Base-by-base conservation (phyloP, 2,888 invertebrate genomes). In the Erannis defoliaria region DNA sequence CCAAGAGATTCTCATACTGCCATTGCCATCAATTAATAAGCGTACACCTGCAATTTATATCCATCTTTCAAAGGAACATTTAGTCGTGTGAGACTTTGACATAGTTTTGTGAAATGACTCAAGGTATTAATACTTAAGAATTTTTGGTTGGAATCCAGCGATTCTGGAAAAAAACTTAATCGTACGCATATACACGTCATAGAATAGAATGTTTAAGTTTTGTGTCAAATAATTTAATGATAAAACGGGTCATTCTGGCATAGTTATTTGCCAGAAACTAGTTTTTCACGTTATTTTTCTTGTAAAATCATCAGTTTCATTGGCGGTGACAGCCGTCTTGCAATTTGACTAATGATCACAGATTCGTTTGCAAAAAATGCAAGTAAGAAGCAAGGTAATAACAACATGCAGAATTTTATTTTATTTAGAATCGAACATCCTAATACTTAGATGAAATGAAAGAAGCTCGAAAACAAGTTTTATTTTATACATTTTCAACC, bases 1-100 rank as follows among this genome's bases (percentile, higher is more conserved):
- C 82, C 75, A 74, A 71, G 80, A 78, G 71, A 80, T 82, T 83
- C 73, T 77, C 80, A 72, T 74, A 76, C 77, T 81, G 78, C 80
- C 81, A 79, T n/a, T 46, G n/a, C 31, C 46, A 33, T 46, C 72
- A 77, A 75, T 77, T 77, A 78, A 77, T 77, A 71, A 71, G 58
- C 54, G 46, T 21, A 50, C 71, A 78, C 76, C 73, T 78, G 70
- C 66, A 70, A 73, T 59, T 57, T 51, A 58, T 62, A 12, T 21
- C 16, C 23, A 21, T 19, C 31, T 45, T 50, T 46, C 40, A 57
- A 58, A 42, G 10, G 23, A 26, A 57, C 37, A 31, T 59, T 53
- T 38, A 50, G 37, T 19, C 3, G 10, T 45, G 4, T 5, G 29
- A 45, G 10, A 33, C 5, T 45, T 42, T 16, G 46, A 46, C 31